Evolutionary conservation across 2,888 invertebrate species (phyloP), one percentile per base, ranked within the genome.

Genomic region (Hartigia nigra): DNA sequence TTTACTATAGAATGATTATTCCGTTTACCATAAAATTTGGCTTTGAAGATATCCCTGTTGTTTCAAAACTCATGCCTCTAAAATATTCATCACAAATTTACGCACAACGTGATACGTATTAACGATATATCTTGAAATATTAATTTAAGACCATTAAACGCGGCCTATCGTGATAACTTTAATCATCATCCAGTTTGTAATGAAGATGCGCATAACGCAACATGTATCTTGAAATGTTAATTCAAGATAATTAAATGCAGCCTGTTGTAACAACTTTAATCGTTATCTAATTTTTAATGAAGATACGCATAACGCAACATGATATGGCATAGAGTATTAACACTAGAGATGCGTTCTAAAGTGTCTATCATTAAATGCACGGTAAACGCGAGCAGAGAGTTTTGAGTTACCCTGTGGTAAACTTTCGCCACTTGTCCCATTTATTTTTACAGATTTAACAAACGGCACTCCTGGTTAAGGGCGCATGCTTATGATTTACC

Each of bases 401-500:
- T 55, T 55, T 23, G 23, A 23, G 55, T 23, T 55, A 2, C 9
- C 55, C 55, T 23, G 55, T 9, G 9, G 9, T 55, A 55, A 55
- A 55, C 23, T 55, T 55, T 23, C 1, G 1, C 23, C 9, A 9
- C 2, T 55, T 55, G 23, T 55, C 5, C 55, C 23, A 55, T 55
- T 74, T 31, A 31, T 31, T 31, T 36, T 12, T 31, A 23, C 36
- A 36, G 35, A 74, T 31, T 35, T 34, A 31, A n/a, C 34, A 74
- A n/a, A 69, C 36, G 70, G 12, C n/a, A 74, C 78, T 77, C 78
- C 31, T 35, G 70, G 14, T 36, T 78, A 80, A 78, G 82, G 78
- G 82, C 83, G 82, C 79, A 81, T 81, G 83, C 79, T 86, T 85
- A 81, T 85, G 84, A 83, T 84, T 84, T 81, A 79, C 80, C 79